Evolutionary conservation across 2,888 invertebrate species (phyloP).

Genomic region (Malthinus seriepunctatus): DNA sequence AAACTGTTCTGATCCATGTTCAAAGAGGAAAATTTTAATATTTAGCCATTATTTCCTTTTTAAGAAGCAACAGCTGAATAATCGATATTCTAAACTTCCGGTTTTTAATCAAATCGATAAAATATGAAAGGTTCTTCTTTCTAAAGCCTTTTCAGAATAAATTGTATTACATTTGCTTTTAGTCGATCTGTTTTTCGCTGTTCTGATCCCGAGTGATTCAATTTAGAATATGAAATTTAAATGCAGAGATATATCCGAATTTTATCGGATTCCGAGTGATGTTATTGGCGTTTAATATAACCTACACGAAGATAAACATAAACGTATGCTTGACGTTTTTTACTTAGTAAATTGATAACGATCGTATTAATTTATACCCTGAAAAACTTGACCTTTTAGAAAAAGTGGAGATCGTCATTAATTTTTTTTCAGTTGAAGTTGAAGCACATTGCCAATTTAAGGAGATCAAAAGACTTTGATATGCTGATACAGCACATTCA

Average conservation of each 20-base stretch:
- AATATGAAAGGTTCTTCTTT: constrained; percentile 19
- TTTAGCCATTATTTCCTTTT: constrained; percentile 5
- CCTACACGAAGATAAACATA: constrained; percentile 1
- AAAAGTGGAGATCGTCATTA: too few relatives aligned
- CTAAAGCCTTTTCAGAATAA: constrained; percentile 19
- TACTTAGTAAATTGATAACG: too few relatives aligned
- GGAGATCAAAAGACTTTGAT: too few relatives aligned
- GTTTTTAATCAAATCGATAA: constrained; percentile 26
- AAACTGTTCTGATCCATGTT: background rate
- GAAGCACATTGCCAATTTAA: too few relatives aligned
- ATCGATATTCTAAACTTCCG: constrained; percentile 13
- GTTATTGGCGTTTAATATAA: constrained; percentile 12
- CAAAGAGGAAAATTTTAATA: background rate
- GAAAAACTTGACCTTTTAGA: too few relatives aligned
- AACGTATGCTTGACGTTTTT: too few relatives aligned
- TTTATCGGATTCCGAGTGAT: constrained; percentile 16
- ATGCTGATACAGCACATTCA: too few relatives aligned
- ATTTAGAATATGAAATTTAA: constrained; percentile 30
- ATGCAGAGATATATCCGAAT: constrained; percentile 26
- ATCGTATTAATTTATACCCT: too few relatives aligned
- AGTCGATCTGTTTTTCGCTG: constrained; percentile 27
- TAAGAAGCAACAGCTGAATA: constrained; percentile 21
- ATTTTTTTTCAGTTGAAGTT: too few relatives aligned
- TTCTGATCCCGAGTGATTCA: constrained; percentile 28
- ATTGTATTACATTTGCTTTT: constrained; percentile 28